Evolutionary conservation across 2,113 vertebrate species (phyloP).

Genomic region (Boulengeromyrus knoepffleri): DNA sequence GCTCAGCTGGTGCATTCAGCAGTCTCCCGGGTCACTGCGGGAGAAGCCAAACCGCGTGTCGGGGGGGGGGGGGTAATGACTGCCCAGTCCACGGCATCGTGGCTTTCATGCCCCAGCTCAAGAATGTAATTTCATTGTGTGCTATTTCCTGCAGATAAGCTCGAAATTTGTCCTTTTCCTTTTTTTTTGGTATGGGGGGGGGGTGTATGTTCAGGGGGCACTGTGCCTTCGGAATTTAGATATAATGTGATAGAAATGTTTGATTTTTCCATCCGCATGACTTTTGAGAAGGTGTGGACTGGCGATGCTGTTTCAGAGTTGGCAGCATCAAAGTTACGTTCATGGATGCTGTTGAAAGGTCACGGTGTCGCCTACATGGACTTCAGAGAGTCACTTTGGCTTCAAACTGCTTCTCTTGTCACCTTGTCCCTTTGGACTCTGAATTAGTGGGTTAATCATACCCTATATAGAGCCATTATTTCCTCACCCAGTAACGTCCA

Average conservation of each 20-base stretch:
- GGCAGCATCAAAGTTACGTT: neutral
- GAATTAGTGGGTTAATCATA: constrained; percentile 51
- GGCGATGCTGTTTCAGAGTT: neutral
- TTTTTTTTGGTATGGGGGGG: constrained; percentile 34
- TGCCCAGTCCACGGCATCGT: constrained; percentile 44
- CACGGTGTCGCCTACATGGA: neutral
- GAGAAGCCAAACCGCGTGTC: constrained; percentile 56
- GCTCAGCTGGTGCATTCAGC: constrained; percentile 45
- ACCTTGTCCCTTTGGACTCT: constrained; percentile 22
- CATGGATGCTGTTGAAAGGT: neutral
- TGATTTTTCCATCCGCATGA: neutral
- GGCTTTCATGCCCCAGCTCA: constrained; percentile 58
- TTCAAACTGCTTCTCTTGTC: constrained; percentile 35
- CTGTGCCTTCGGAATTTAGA: neutral
- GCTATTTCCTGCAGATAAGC: constrained; percentile 71
- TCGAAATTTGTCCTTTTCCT: constrained; percentile 46
- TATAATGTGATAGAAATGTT: neutral
- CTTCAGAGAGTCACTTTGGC: neutral
- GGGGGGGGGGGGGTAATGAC: constrained; percentile 56
- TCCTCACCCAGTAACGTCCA: constrained; percentile 54
- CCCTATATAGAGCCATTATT: constrained; percentile 46
- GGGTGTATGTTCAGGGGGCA: constrained; percentile 15
- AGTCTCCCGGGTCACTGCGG: constrained; percentile 50
- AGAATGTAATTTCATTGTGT: constrained; percentile 61
- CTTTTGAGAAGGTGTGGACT: neutral